phyloP scores from a whole-genome alignment of 2,797 vertebrate genomes.

The Falco columbarius region DNA sequence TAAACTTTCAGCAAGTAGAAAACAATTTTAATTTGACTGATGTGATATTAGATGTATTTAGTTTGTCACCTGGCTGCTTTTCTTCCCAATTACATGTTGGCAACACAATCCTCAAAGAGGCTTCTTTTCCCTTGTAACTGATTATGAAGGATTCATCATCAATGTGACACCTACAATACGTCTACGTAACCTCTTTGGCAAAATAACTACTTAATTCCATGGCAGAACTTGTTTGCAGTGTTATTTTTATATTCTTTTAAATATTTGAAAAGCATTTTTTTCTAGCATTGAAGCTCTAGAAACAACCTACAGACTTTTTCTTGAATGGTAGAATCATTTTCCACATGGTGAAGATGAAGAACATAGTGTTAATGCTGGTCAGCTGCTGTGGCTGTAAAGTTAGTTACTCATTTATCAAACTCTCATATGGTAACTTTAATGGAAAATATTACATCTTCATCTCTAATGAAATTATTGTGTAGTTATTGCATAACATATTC shows the following conservation, averaged over 20 bases:
- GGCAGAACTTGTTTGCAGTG: not conserved
- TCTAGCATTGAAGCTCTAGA: not conserved
- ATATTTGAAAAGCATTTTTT: not conserved
- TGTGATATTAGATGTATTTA: not conserved
- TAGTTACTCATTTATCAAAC: not conserved
- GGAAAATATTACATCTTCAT: not conserved
- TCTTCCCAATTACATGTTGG: not conserved
- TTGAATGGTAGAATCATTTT: not conserved
- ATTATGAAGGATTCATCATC: not conserved
- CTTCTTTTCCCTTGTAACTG: not conserved
- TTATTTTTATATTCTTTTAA: not conserved
- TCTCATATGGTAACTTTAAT: not conserved
- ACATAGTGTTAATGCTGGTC: not conserved
- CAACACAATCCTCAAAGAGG: not conserved
- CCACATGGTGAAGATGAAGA: not conserved
- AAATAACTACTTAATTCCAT: not conserved
- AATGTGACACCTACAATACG: not conserved
- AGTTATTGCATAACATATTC: not conserved
- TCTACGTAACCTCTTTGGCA: not conserved
- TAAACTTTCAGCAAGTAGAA: not conserved
- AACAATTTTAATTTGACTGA: not conserved
- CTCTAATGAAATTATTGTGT: not conserved
- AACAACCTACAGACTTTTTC: not conserved
- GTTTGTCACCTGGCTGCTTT: conserved; percentile 6
- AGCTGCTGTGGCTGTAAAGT: not conserved